A percentile compares a stretch with the other conserved stretches of the same genome.
Evolutionary conservation across 2,797 vertebrate genomes (phyloP).

Genomic region (Smutsia temminckii): DNA sequence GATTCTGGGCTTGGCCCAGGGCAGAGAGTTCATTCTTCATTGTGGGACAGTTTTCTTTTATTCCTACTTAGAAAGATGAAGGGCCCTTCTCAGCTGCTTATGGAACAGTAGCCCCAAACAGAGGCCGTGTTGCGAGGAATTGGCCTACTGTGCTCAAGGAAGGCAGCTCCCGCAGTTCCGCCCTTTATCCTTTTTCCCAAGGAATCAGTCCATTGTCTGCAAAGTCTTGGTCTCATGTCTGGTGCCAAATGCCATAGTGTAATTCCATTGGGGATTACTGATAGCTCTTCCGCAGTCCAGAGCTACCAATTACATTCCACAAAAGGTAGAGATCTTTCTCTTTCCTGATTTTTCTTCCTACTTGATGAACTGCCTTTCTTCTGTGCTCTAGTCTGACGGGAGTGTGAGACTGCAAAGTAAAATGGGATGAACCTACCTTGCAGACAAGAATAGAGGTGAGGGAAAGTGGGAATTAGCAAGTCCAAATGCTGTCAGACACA

Average conservation of each 20-base stretch:
- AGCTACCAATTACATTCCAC: background rate
- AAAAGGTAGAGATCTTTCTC: background rate
- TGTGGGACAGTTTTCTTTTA: slow-evolving; percentile 40
- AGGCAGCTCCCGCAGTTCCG: background rate
- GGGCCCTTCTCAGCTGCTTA: background rate
- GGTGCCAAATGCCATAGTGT: background rate
- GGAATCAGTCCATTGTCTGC: background rate
- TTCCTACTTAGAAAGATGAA: slow-evolving; percentile 20
- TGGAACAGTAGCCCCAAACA: background rate
- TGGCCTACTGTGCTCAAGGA: background rate
- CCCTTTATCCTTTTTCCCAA: background rate
- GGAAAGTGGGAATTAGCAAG: background rate
- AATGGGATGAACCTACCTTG: background rate
- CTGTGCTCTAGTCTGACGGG: background rate
- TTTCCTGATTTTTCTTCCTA: background rate
- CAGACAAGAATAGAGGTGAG: background rate
- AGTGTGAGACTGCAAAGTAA: background rate
- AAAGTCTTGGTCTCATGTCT: background rate
- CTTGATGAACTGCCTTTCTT: background rate
- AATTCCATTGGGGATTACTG: background rate
- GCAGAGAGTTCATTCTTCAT: slow-evolving; percentile 9
- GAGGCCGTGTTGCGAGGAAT: background rate
- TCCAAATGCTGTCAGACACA: accelerated
- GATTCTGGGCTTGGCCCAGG: background rate
- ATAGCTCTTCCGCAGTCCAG: background rate